These are phyloP conservation scores for Bruchidius siliquastri DNA, from an alignment of 2,888 invertebrate species.

Conservation along the genomic window DNA sequence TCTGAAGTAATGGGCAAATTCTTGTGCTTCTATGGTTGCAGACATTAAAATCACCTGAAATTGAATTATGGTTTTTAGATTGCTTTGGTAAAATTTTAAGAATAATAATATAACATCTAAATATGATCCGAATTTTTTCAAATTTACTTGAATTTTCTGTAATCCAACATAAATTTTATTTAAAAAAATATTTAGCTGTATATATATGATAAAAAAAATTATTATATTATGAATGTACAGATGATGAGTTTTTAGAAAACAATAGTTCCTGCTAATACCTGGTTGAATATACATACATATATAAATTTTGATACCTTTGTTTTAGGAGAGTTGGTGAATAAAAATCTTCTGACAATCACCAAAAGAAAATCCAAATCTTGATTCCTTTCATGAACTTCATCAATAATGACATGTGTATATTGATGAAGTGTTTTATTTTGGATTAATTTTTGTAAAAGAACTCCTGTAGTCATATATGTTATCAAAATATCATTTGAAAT, in stretches of 20 bases:
- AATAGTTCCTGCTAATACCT: no score
- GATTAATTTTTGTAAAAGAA: constrained; percentile 75
- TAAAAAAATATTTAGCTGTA: no score
- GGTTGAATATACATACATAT: no score
- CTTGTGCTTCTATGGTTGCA: constrained; percentile 77
- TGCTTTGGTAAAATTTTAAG: no score
- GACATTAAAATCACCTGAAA: constrained; percentile 81
- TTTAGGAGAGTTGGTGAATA: constrained; percentile 60
- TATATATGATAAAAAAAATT: no score
- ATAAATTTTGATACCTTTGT: constrained; percentile 58
- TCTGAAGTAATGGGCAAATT: constrained; percentile 65
- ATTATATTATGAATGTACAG: no score
- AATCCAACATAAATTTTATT: no score
- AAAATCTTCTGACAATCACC: constrained; percentile 73
- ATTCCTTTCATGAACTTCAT: constrained; percentile 92
- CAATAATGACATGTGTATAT: constrained; percentile 85
- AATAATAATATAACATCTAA: no score
- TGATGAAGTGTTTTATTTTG: constrained; percentile 63
- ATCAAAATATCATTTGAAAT: constrained; percentile 67
- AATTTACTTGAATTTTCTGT: no score
- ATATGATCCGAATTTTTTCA: no score
- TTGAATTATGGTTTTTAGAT: not conserved
- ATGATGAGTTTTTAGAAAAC: no score
- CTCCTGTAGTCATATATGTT: constrained; percentile 84
- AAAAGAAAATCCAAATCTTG: constrained; percentile 89